Conservation (phyloP, 2,888 invertebrate species). For the Shargacucullia verbasci region DNA sequence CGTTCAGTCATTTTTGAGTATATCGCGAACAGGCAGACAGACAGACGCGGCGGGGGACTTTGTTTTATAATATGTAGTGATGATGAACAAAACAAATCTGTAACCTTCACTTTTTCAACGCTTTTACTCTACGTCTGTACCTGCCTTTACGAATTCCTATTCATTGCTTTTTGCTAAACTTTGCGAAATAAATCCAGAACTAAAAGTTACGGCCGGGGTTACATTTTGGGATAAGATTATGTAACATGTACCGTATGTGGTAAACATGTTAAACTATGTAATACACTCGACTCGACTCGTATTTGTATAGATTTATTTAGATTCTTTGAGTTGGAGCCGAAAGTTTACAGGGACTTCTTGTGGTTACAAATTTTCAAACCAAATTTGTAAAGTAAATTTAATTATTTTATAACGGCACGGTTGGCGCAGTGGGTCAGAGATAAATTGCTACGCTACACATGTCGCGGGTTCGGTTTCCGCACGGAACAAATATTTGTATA, state of each 20-base stretch:
- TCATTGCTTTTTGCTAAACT: slow-evolving; percentile 44
- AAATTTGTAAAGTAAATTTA: no score
- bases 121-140: slow-evolving; percentile 10
- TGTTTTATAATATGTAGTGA: no score
- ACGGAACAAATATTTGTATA: no score
- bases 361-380: not conserved
- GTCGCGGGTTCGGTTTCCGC: no score
- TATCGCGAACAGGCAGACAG: no score
- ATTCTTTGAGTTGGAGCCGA: not conserved
- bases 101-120: slow-evolving; percentile 17
- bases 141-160: slow-evolving; percentile 12
- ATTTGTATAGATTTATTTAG: slow-evolving; percentile 34
- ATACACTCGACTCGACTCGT: slow-evolving; percentile 4
- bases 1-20: no score
- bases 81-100: no score
- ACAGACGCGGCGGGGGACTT: no score
- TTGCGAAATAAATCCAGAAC: slow-evolving; percentile 47
- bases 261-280: slow-evolving; percentile 40
- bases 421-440: no score
- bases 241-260: slow-evolving; percentile 29
- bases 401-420: no score
- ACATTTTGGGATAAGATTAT: slow-evolving; percentile 45
- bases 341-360: no score
- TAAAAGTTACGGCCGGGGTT: slow-evolving; percentile 36
- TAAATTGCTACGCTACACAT: no score